Base-by-base conservation (phyloP, 1,140 invertebrate genomes). In the Prorops nasuta region DNA sequence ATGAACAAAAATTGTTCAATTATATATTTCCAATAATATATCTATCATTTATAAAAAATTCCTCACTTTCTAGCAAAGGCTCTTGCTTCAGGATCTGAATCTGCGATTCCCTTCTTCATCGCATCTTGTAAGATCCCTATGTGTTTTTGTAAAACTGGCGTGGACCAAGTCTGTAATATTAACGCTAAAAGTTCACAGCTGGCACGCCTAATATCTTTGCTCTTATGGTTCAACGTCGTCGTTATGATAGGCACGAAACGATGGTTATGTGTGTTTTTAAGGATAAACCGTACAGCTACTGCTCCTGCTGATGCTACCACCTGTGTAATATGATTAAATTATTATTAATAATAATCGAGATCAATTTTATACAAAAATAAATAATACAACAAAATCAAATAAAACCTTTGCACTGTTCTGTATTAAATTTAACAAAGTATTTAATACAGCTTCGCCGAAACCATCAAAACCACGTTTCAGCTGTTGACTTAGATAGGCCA, bases 331-430 rank as follows among this genome's bases (percentile, higher is more conserved):
- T n/a, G n/a, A n/a, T n/a, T n/a, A n/a, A n/a, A n/a, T n/a, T 48
- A 34, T 51, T 58, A 52, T 17, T 15, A 3, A 49, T 22, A 19
- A 38, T 37, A 43, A 24, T 36, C 14, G 48, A 44, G 48, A 51
- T 9, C 60, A 56, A 12, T 39, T 31, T 7, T 31, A 7, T 22
- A 39, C 34, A 12, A 41, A 42, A 36, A 28, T 24, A 45, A 3
- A 32, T 51, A 20, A 42, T 58, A 15, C 40, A 44, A 47, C 31
- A 47, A 21, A 39, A 7, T 3, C 18, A 17, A 32, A 22, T 15
- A 9, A 16, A 10, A 90, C 88, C 83, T 98, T 98, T 56, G 94
- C 95, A 66, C 91, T 93, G 77, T 98, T 98, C 65, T 92, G 92
- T 72, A 98, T 93, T 36, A 98, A 82, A 69, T 89, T 90, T 62